These are phyloP conservation scores for Tiphia femorata DNA, from an alignment of 2,888 invertebrate species.

Conservation along the genomic window DNA sequence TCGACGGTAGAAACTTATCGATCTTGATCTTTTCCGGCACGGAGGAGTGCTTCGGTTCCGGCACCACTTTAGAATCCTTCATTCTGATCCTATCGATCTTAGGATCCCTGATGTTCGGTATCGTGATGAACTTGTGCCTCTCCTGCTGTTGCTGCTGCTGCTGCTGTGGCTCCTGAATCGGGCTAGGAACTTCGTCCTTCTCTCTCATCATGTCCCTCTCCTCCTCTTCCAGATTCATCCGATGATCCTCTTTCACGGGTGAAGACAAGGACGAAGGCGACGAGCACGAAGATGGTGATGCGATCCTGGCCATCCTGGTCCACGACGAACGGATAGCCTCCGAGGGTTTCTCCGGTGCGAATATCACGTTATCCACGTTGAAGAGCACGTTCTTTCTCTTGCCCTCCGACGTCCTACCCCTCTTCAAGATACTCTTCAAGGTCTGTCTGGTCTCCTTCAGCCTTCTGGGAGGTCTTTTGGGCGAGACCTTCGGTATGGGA, in stretches of 20 bases:
- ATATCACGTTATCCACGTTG: conserved; percentile 65
- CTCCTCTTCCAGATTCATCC: conserved; percentile 18
- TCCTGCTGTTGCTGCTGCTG: conserved; percentile 35
- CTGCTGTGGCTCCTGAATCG: conserved; percentile 36
- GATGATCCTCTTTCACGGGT: not conserved
- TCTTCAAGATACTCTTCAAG: conserved; percentile 60
- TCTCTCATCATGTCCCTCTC: conserved; percentile 1
- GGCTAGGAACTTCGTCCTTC: not conserved
- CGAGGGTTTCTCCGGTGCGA: conserved; percentile 63
- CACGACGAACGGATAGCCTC: conserved; percentile 35
- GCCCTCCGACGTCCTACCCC: conserved; percentile 44
- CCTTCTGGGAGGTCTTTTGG: conserved; percentile 75
- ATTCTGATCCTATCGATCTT: conserved; percentile 35
- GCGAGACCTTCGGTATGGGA: conserved; percentile 71
- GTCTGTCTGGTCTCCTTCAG: conserved; percentile 68
- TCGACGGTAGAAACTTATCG: conserved; percentile 44
- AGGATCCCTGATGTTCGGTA: conserved; percentile 63
- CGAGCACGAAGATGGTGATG: not conserved
- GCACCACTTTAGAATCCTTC: conserved; percentile 52
- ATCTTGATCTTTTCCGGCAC: conserved; percentile 44
- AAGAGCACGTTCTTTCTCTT: conserved; percentile 61
- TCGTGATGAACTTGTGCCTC: conserved; percentile 61
- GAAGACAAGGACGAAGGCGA: not conserved
- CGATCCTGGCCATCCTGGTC: conserved; percentile 38
- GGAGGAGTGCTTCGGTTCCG: conserved; percentile 36